A percentile compares a stretch with the other conserved stretches of the same genome.
These are phyloP conservation scores for Ptilodon capucinus DNA, from an alignment of 2,888 invertebrate genomes.

Conservation along the genomic window DNA sequence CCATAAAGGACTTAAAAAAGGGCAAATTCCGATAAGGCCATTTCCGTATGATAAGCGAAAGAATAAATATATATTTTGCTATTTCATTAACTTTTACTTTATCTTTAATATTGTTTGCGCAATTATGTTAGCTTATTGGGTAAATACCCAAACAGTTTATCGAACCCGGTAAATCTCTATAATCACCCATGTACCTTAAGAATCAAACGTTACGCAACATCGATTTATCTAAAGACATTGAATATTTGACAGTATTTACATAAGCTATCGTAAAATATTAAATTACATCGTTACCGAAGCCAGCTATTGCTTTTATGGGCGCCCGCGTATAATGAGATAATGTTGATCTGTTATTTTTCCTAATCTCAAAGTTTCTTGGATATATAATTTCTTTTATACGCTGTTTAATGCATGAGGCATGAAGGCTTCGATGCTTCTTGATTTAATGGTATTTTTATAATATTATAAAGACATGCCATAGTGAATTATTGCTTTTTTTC, in stretches of 20 bases:
- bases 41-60: too few relatives aligned
- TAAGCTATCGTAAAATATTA: conserved; percentile 40
- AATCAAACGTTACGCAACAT: conserved; percentile 9
- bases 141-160: background rate
- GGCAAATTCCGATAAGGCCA: too few relatives aligned
- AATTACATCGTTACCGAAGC: conserved; percentile 27
- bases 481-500: too few relatives aligned
- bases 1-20: too few relatives aligned
- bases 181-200: background rate
- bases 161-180: background rate
- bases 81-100: too few relatives aligned
- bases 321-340: conserved; percentile 25
- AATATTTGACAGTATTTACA: conserved; percentile 33
- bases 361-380: background rate
- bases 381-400: background rate
- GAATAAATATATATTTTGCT: too few relatives aligned
- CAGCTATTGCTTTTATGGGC: conserved; percentile 21
- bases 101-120: background rate
- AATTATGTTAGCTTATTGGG: background rate
- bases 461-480: too few relatives aligned
- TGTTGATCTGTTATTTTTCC: conserved; percentile 22
- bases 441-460: background rate
- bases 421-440: background rate
- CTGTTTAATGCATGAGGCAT: conserved; percentile 9
- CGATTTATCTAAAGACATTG: conserved; percentile 20